phyloP scores from a whole-genome alignment of 2,888 invertebrate species.

The Amphipoea lucens region DNA sequence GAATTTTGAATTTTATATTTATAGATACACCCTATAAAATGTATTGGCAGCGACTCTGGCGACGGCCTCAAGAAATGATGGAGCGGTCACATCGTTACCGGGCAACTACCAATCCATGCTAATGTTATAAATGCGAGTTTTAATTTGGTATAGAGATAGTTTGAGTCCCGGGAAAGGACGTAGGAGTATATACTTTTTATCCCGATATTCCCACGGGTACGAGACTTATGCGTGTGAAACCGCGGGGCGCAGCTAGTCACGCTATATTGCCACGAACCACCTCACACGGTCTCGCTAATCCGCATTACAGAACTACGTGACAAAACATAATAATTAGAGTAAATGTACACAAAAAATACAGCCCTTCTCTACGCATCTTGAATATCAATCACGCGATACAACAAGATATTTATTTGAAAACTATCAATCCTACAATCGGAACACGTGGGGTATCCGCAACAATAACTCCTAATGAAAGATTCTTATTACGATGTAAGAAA shows the following conservation, averaged over 20 bases:
- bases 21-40: slow-evolving; percentile 26
- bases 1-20: neutral
- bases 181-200: no score
- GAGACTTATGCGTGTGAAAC: no score
- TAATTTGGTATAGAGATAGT: no score
- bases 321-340: slow-evolving; percentile 49
- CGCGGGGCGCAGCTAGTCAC: neutral
- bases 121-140: no score
- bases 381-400: slow-evolving; percentile 64
- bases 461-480: slow-evolving; percentile 49
- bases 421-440: slow-evolving; percentile 66
- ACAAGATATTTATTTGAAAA: slow-evolving; percentile 67
- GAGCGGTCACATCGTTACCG: slow-evolving; percentile 20
- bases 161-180: no score
- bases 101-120: slow-evolving; percentile 8
- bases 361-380: slow-evolving; percentile 61
- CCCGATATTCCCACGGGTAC: no score
- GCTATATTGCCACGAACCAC: slow-evolving; percentile 15
- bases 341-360: slow-evolving; percentile 51
- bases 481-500: slow-evolving; percentile 48
- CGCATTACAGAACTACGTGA: slow-evolving; percentile 52
- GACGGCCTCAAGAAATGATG: slow-evolving; percentile 14
- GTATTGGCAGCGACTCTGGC: neutral
- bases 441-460: slow-evolving; percentile 53
- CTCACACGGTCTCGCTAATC: slow-evolving; percentile 22